Base-by-base conservation (phyloP, 1,140 invertebrate species). In the Anadara kagoshimensis region DNA sequence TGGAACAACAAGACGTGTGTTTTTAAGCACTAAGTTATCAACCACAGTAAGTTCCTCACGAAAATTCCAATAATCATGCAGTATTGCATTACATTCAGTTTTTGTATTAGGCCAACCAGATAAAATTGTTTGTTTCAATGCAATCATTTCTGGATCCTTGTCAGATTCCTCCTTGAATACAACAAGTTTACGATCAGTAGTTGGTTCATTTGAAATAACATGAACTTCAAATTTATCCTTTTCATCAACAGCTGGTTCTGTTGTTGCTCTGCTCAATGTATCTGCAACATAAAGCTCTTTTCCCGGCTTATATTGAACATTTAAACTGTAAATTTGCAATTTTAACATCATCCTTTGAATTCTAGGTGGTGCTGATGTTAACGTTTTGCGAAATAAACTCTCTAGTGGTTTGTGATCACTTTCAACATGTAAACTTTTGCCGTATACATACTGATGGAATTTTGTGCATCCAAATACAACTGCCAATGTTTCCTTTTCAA, bases 201-300 rank as follows among this genome's bases (percentile, higher is more conserved):
- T 63, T 14, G 61, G 61, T 29, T 47, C 20, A 49, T 63, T 26
- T 26, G 41, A 8, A 10, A 59, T 14, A 59, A 43, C 18, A 43
- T 11, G 20, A 18, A 51, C 47, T 51, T 51, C 14, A 51, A 51
- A 51, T 29, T 57, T 24, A 29, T 57, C 56, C 5, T 26, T 57
- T 57, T 57, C 56, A 29, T 57, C 26, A 29, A 10, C 11, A 57
- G 14, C 22, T 10, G 14, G 12, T 14, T 10, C 11, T 29, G 26
- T 57, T 29, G 56, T 18, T 12, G 71, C 76, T 62, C 85, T 65
- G 7, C 80, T 84, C 26, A 75, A 61, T 51, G 73, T 69, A 78
- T 78, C 90, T 74, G 57, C 87, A 86, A 69, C 89, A 80, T 12
- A 85, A 85, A 79, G 90, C 87, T 36, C 87, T 85, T 86, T 84